Conservation (phyloP, 2,888 invertebrate genomes). For the Trissolcus japonicus region DNA sequence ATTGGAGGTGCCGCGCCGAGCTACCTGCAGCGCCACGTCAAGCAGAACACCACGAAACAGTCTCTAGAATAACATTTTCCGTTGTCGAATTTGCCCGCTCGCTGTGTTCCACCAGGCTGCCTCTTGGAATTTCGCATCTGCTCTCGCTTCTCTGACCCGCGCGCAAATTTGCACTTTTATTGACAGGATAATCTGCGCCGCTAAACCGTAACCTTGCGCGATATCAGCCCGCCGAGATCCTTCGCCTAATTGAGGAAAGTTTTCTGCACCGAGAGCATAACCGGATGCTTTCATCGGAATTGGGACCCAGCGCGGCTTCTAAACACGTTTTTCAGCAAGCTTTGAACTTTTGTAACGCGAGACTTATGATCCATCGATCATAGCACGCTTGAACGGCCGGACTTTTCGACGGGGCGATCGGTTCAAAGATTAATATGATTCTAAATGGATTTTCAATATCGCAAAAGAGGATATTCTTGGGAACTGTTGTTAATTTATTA, state of each 20-base stretch:
- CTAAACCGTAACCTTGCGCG: constrained; percentile 31
- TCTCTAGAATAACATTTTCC: constrained; percentile 52
- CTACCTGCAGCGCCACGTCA: constrained; percentile 52
- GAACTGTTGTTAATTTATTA: too few species aligned
- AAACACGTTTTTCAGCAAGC: too few species aligned
- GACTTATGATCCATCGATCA: too few species aligned
- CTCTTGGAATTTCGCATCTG: constrained; percentile 16
- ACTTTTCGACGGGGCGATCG: too few species aligned
- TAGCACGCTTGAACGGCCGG: too few species aligned
- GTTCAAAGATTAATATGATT: too few species aligned
- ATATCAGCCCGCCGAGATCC: background rate
- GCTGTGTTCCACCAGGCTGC: constrained; percentile 52
- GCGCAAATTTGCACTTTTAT: constrained; percentile 4
- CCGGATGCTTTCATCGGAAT: too few species aligned
- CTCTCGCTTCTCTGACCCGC: background rate
- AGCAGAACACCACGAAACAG: constrained; percentile 41
- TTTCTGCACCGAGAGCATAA: background rate
- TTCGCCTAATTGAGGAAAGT: constrained; percentile 35
- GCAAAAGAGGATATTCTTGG: too few species aligned
- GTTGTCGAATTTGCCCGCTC: constrained; percentile 48
- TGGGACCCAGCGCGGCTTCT: too few species aligned
- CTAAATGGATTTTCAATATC: too few species aligned
- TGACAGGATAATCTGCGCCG: constrained; percentile 1
- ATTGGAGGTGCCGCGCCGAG: constrained; percentile 50
- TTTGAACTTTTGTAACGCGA: too few species aligned